These are phyloP conservation scores for Strigamia maritima DNA, from an alignment of 2,888 invertebrate species.

Conservation along the genomic window DNA sequence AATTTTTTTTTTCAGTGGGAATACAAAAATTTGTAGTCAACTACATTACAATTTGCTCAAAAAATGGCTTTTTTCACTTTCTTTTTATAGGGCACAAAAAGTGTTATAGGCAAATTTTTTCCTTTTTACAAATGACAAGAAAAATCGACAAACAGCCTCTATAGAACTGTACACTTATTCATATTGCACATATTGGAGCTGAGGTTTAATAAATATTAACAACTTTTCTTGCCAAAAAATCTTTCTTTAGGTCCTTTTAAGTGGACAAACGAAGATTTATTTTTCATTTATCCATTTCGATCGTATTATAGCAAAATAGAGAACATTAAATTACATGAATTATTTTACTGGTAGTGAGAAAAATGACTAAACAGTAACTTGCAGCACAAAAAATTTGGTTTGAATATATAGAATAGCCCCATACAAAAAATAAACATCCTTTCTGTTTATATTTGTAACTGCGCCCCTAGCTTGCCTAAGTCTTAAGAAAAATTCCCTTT, in stretches of 20 bases:
- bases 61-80: conserved; percentile 12
- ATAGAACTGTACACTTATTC: conserved; percentile 11
- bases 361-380: conserved; percentile 24
- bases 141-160: conserved; percentile 31
- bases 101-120: conserved; percentile 21
- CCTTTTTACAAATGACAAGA: conserved; percentile 26
- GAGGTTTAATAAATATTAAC: background rate
- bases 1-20: conserved; percentile 18
- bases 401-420: conserved; percentile 42
- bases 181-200: conserved; percentile 32
- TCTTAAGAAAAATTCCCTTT: conserved; percentile 38
- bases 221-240: background rate
- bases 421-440: conserved; percentile 44
- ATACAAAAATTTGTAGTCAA: conserved; percentile 35
- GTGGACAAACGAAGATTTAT: background rate
- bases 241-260: background rate
- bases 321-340: conserved; percentile 5
- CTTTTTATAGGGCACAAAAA: conserved; percentile 31
- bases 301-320: conserved; percentile 34
- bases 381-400: conserved; percentile 33
- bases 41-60: conserved; percentile 33
- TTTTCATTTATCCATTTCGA: background rate
- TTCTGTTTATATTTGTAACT: conserved; percentile 40
- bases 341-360: background rate
- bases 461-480: conserved; percentile 41